A percentile compares a stretch with the other conserved stretches of the same genome.
Conservation (phyloP, 2,113 vertebrate species). For the Enhydra lutris region DNA sequence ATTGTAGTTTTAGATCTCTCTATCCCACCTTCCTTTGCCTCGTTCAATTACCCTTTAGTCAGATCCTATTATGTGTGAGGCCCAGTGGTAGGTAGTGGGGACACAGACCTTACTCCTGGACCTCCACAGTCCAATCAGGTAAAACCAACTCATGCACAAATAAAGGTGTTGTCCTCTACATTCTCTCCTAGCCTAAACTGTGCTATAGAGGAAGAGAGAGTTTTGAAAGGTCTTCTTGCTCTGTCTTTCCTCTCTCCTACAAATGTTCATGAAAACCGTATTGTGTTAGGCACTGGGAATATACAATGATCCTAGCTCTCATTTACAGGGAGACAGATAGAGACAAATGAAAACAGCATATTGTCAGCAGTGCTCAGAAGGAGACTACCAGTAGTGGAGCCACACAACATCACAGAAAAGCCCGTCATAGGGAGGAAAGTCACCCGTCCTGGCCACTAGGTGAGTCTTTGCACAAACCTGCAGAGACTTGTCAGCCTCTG, state of each 20-base stretch:
- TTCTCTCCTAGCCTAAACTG: not conserved
- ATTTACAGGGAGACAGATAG: not conserved
- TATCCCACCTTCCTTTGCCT: not conserved
- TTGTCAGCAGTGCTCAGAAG: not conserved
- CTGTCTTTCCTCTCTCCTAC: not conserved
- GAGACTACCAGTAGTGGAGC: not conserved
- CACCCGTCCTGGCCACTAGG: fast-evolving
- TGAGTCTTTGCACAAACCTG: not conserved
- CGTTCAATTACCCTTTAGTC: not conserved
- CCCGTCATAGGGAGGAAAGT: not conserved
- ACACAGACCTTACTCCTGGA: not conserved
- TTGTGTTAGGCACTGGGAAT: not conserved
- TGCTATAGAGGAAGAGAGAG: not conserved
- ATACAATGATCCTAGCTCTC: not conserved
- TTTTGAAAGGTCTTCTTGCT: not conserved
- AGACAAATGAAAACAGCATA: not conserved
- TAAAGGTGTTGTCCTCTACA: not conserved
- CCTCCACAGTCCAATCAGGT: not conserved
- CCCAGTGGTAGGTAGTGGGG: not conserved
- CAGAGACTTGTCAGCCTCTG: not conserved
- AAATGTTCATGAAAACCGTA: constrained; percentile 4
- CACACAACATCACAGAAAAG: not conserved
- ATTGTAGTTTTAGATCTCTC: not conserved
- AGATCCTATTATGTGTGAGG: not conserved
- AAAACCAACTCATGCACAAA: not conserved